Evolutionary conservation across 2,113 vertebrate species (phyloP), one percentile per base, ranked within the genome.

Genomic region (Xenopus borealis): DNA sequence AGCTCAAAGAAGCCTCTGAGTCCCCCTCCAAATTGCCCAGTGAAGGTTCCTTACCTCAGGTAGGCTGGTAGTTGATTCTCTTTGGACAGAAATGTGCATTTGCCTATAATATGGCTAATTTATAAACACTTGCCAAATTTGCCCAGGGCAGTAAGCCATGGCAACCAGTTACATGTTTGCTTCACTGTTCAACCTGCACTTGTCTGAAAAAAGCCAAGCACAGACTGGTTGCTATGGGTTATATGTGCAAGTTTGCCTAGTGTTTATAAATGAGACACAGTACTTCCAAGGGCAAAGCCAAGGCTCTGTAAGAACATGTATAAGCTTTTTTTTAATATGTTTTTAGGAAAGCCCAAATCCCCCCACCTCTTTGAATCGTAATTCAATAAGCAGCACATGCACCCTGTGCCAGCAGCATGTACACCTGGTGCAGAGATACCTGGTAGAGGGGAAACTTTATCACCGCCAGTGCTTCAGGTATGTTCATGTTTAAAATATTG

Each of bases 401-500:
- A 63, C 92, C 0, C 89, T 92, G 85, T 99, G 97, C 81, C 91
- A 88, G 80, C 93, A 94, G 76, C 96, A 96, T 0, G 97, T 99
- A 55, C 97, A 99, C 74, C 87, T 99, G 85, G 97, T 99, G 78
- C 97, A 98, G 89, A 92, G 96, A 69, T 92, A 94, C 83, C 88
- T 99, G 83, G 93, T 90, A 0, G 95, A 97, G 13, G 91, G 97
- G 79, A 95, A 87, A 83, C 94, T 98, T 47, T 99, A 95, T 89
- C 97, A 99, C 84, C 94, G 97, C 53, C 97, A 94, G 85, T 99
- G 97, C 84, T 99, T 99, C 89, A 95, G 96, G 97, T 99, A 80
- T 85, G 62, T 40, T 1, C 8, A n/a, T 16, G 17, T n/a, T 16
- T 16, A 55, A 16, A n/a, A 50, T 50, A 50, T 50, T 10, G 7